Evolutionary conservation across 2,888 invertebrate genomes (phyloP).

Genomic region (Aproaerema taeniolella): DNA sequence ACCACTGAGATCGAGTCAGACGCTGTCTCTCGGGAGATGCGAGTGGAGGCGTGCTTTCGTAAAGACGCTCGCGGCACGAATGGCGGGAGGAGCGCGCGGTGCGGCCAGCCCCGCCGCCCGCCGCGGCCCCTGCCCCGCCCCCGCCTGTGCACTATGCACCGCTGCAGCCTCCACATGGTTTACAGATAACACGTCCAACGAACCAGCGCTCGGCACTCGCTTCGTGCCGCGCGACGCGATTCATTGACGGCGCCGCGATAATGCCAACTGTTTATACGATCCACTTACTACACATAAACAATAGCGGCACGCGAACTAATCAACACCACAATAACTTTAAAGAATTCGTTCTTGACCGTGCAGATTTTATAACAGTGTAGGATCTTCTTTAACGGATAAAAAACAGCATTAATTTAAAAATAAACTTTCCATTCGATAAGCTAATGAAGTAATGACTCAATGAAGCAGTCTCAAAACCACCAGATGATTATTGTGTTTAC

Average conservation of each 20-base stretch:
- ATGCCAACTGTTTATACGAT: slow-evolving; percentile 45
- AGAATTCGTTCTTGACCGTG: no score
- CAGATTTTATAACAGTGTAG: no score
- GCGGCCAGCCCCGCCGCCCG: slow-evolving; percentile 40
- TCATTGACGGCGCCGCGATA: slow-evolving; percentile 61
- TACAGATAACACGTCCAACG: slow-evolving; percentile 42
- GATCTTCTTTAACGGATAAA: no score
- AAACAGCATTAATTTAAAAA: no score
- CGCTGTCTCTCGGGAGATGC: slow-evolving; percentile 43
- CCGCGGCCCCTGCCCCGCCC: slow-evolving; percentile 23
- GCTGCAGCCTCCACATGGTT: slow-evolving; percentile 67
- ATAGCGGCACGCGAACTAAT: slow-evolving; percentile 14
- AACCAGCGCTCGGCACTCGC: slow-evolving; percentile 36
- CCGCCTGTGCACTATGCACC: slow-evolving; percentile 57
- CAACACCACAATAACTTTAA: slow-evolving; percentile 1
- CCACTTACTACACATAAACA: slow-evolving; percentile 41
- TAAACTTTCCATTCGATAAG: no score
- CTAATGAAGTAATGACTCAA: no score
- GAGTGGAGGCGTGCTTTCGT: slow-evolving; percentile 32
- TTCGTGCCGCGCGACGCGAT: slow-evolving; percentile 42
- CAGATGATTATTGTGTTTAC: no score
- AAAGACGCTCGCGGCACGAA: slow-evolving; percentile 50
- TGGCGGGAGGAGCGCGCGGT: slow-evolving; percentile 40
- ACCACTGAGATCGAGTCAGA: slow-evolving; percentile 56
- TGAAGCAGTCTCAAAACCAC: no score